Evolutionary conservation across 2,797 vertebrate genomes (phyloP), one percentile per base, ranked within the genome.

Genomic region (Siniperca undulata): DNA sequence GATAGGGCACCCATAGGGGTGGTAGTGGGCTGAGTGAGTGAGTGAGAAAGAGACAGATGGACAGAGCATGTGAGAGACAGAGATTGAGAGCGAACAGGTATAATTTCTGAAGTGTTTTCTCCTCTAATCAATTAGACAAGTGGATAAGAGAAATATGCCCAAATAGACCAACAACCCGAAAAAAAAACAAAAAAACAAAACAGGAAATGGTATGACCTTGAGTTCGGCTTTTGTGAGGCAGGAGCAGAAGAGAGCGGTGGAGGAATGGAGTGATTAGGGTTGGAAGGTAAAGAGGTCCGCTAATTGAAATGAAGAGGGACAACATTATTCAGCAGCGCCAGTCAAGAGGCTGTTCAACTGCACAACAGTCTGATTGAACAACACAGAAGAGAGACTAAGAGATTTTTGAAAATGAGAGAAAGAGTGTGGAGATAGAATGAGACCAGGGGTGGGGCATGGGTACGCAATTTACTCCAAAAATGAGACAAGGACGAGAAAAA

Each of bases 301-400:
- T 97, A 97, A 98, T 97, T 97, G 96, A 96, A 97, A 96, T 97
- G 95, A 97, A 97, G 97, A 97, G 96, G 94, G 95, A 96, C 94
- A 96, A 97, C 94, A 95, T 97, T 97, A 97, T 95, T 94, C 94
- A 95, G 95, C 95, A 95, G 96, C 91, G 90, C 92, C 92, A 96
- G 95, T 96, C 95, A 97, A 97, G 97, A 97, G 96, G 94, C 96
- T 96, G 96, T 97, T 97, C 96, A 97, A 92, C 93, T 89, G 92
- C 96, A 90, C 93, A 94, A 93, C 93, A 95, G 94, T 92, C 94
- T 97, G 96, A 97, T 88, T 97, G 95, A 97, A 96, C 96, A 94
- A 95, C 93, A 91, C 94, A 89, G 89, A 92, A 92, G 93, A 95
- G 96, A 92, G 91, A 89, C 86, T 89, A 89, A 93, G 92, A 87